A percentile compares a stretch with the other conserved stretches of the same genome.
Conservation (phyloP, 1,140 invertebrate species). For the Dinothrombium tinctorium region DNA sequence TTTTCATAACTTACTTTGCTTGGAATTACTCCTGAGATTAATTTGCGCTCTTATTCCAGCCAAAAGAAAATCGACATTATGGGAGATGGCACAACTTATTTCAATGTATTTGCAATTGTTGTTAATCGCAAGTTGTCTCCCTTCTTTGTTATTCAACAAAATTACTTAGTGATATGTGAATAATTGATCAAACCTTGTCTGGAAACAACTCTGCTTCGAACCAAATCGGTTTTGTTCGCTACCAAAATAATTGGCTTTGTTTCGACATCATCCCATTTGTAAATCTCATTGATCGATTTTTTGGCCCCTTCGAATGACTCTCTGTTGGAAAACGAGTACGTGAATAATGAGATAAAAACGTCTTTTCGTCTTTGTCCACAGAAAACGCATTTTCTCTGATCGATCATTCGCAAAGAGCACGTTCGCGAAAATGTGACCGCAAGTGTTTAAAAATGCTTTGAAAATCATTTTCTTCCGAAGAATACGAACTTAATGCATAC, state of each 20-base stretch:
- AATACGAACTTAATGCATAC: no score
- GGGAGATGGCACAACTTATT: constrained; percentile 48
- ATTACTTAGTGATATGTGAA: background rate
- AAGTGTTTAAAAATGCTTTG: no score
- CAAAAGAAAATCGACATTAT: constrained; percentile 53
- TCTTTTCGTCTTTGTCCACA: no score
- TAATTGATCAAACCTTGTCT: no score
- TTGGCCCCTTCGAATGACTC: constrained; percentile 59
- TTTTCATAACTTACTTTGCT: constrained; percentile 2
- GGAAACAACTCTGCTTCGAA: constrained; percentile 59
- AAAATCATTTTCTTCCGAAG: no score
- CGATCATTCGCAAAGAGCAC: no score
- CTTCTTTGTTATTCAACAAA: constrained; percentile 26
- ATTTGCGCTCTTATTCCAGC: constrained; percentile 44
- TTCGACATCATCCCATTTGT: constrained; percentile 45
- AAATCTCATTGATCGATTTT: constrained; percentile 40
- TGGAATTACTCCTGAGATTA: constrained; percentile 14
- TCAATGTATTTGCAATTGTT: constrained; percentile 57
- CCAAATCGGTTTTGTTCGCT: constrained; percentile 85
- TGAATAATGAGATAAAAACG: no score
- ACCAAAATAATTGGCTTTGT: constrained; percentile 58
- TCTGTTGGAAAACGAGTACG: constrained; percentile 33
- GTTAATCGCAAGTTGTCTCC: constrained; percentile 36
- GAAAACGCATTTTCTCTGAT: no score
- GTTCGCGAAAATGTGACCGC: no score